Percentiles rank a stretch among this genome's conserved stretches.
These are phyloP conservation scores for Ara ararauna DNA, from an alignment of 2,797 vertebrate species.

Conservation along the genomic window DNA sequence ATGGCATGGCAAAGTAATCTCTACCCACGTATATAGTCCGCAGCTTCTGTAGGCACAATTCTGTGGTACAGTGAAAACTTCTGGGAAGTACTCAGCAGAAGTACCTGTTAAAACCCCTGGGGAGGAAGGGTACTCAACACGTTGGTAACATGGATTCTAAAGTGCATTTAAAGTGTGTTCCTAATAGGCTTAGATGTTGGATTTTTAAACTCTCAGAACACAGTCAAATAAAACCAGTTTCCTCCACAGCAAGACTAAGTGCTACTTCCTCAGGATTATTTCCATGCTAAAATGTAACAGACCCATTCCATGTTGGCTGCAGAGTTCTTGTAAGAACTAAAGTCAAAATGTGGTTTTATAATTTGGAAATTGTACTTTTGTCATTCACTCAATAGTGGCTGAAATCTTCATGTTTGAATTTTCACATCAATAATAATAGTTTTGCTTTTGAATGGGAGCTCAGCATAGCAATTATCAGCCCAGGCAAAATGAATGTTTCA, in stretches of 20 bases:
- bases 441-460: background rate
- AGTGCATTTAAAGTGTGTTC: background rate
- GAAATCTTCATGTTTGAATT: conserved; percentile 9
- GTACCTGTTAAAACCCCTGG: background rate
- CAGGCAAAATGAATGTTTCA: background rate
- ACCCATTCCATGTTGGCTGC: background rate
- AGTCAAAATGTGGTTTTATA: background rate
- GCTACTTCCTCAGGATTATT: background rate
- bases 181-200: background rate
- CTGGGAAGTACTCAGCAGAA: background rate
- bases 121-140: background rate
- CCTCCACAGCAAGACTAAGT: background rate
- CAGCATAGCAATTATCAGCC: conserved; percentile 1
- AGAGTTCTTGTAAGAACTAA: background rate
- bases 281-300: background rate
- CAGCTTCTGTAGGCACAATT: background rate
- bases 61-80: background rate
- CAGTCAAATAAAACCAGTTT: background rate
- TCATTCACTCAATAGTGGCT: background rate
- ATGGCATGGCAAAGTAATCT: background rate
- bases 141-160: background rate
- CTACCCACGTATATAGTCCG: background rate
- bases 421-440: conserved; percentile 19
- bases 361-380: background rate
- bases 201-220: background rate